Base-by-base conservation (phyloP, 2,888 invertebrate species). In the Drosophila kuntzei region DNA sequence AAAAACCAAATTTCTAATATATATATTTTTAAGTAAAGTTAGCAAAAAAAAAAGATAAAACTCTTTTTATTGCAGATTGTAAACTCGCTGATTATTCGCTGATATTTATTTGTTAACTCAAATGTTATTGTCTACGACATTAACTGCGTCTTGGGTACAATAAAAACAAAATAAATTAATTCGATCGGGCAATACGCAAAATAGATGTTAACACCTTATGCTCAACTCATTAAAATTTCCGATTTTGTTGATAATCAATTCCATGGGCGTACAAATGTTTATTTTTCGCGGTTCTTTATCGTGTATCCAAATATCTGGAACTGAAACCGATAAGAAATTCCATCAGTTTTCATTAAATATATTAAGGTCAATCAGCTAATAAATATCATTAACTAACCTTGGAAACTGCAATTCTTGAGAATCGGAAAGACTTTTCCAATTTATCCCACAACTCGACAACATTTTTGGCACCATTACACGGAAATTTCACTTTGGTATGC, bases 401-500 rank as follows among this genome's bases (percentile, higher is more conserved):
- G 70, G 11, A 51, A 51, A 65, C 51, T 71, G 71, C 71, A 49
- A n/a, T 70, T 79, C 55, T 63, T 53, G 34, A 41, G 46, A 59
- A 55, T 25, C 43, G 18, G 34, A 18, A 22, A 6, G 12, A 9
- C 41, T 20, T 41, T 18, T 41, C 20, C 41, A 20, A 8, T 27
- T 9, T 8, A 27, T 27, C 2, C 27, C 27, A 27, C 2, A 25
- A 25, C 11, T 11, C 16, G 11, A 18, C 12, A 41, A 16, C 18
- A 32, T 44, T 34, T 67, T 60, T 73, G 49, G 50, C 50, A 58
- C 32, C 55, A 44, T 60, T 68, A 49, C 43, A 50, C 54, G 66
- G 61, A 85, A 82, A 73, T 64, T 70, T 53, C 41, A 58, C 29
- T 55, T 63, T 43, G 67, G 61, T 64, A 69, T 83, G 72, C 58